Evolutionary conservation across 1,140 invertebrate genomes (phyloP), one percentile per base, ranked within the genome.

Genomic region (Forficula auricularia): DNA sequence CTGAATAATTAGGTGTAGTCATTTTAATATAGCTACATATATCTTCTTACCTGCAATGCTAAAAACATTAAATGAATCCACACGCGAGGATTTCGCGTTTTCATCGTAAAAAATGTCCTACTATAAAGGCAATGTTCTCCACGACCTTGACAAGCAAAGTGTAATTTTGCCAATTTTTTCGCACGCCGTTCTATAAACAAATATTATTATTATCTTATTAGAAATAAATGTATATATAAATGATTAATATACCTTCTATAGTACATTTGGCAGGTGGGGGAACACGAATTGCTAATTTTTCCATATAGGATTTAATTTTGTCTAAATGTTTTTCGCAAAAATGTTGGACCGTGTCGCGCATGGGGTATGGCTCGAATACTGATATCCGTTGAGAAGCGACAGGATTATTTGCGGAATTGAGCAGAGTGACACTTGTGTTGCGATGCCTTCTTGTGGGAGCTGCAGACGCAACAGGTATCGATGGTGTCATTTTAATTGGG

Each of bases 31-130:
- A 7, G 0, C 3, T 18, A 33, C 36, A 6, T 8, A n/a, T 39
- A 46, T 45, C 51, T 48, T 9, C 54, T 52, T 61, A 79, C 76
- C 69, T 86, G 81, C 50, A 92, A 71, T 45, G 86, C 82, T 31
- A 95, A 71, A 63, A 94, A 92, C 85, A 94, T 94, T 13, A 95
- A 68, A 67, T 94, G 89, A 47, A 94, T 86, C 89, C 88, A 95
- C 39, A 82, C 77, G 49, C 83, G 71, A 9, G 88, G 80, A 60
- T 83, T 76, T 48, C 82, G 72, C 33, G 88, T 92, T 54, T 84
- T 74, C 70, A 91, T 75, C 2, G 75, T 80, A 60, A 92, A 94
- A 55, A 80, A 76, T 35, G 79, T 77, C 53, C 77, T 76, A 40
- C 74, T 76, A 66, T 89, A 94, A n/a, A 94, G 68, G 61, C 89